A percentile compares a stretch with the other conserved stretches of the same genome.
phyloP scores from a whole-genome alignment of 37 sponge, comb jelly and placozoan species.

The Dysidea cf. avara region DNA sequence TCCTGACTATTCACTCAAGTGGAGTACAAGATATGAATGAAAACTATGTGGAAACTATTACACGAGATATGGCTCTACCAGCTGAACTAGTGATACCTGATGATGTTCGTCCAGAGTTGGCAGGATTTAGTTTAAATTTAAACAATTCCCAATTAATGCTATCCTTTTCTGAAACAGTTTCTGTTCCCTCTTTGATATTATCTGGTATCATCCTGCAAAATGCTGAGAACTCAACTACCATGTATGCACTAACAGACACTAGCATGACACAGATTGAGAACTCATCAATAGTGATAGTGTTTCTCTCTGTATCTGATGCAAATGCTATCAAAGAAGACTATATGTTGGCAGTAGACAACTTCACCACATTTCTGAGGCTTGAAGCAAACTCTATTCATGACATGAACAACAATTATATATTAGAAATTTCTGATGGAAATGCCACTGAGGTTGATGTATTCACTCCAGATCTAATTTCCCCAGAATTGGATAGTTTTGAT shows the following conservation, averaged over 20 bases:
- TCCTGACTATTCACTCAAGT: slow-evolving; percentile 45
- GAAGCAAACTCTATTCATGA: slow-evolving; percentile 34
- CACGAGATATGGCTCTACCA: slow-evolving; percentile 26
- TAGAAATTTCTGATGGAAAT: slow-evolving; percentile 26
- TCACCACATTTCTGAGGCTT: slow-evolving; percentile 55
- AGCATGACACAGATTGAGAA: slow-evolving; percentile 37
- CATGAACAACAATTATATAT: slow-evolving; percentile 51
- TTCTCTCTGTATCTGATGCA: slow-evolving; percentile 36
- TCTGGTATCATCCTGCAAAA: slow-evolving; percentile 52
- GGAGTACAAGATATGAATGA: slow-evolving; percentile 74
- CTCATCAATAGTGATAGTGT: slow-evolving; percentile 50
- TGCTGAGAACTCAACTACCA: slow-evolving; percentile 29
- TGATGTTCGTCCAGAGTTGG: slow-evolving; percentile 43
- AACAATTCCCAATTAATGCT: slow-evolving; percentile 53
- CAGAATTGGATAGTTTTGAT: slow-evolving; percentile 48
- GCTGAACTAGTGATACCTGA: slow-evolving; percentile 35
- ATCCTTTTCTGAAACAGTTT: slow-evolving; percentile 73
- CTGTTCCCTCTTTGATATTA: slow-evolving; percentile 40
- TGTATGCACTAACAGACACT: slow-evolving; percentile 23
- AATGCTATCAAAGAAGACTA: slow-evolving; percentile 58
- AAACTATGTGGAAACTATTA: slow-evolving; percentile 46
- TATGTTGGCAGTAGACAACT: slow-evolving; percentile 45
- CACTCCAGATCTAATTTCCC: slow-evolving; percentile 42
- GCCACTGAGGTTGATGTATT: slow-evolving; percentile 42
- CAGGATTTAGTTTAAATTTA: slow-evolving; percentile 66